A percentile compares a stretch with the other conserved stretches of the same genome.
phyloP scores from a whole-genome alignment of 1,140 invertebrate species.

The Drosophila virilis region DNA sequence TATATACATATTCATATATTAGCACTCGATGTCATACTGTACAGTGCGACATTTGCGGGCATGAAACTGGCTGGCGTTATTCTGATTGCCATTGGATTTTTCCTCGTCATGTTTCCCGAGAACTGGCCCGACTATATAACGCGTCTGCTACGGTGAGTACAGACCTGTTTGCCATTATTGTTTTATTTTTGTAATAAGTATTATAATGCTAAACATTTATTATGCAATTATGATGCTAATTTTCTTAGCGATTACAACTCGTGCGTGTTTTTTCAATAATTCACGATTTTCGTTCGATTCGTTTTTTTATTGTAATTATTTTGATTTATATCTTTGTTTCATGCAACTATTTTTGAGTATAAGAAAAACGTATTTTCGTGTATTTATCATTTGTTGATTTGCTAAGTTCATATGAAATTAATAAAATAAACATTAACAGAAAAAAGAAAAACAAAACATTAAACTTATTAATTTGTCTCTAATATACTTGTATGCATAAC shows the following conservation, averaged over 20 bases:
- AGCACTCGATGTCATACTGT: slow-evolving; percentile 94
- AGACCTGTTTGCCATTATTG: slow-evolving; percentile 5
- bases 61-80: slow-evolving; percentile 98
- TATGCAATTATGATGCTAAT: slow-evolving; percentile 72
- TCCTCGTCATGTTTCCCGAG: slow-evolving; percentile 96
- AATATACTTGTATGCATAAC: slow-evolving; percentile 58
- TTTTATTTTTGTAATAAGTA: slow-evolving; percentile 75
- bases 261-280: slow-evolving; percentile 69
- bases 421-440: slow-evolving; percentile 33
- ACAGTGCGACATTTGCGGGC: slow-evolving; percentile 93
- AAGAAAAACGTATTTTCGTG: slow-evolving; percentile 9
- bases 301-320: slow-evolving; percentile 5
- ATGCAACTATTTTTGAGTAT: slow-evolving; percentile 16
- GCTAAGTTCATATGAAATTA: slow-evolving; percentile 15
- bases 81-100: slow-evolving; percentile 95
- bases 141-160: slow-evolving; percentile 91
- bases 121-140: slow-evolving; percentile 98
- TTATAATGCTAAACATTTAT: slow-evolving; percentile 65
- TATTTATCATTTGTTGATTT: slow-evolving; percentile 15
- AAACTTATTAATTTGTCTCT: slow-evolving; percentile 34
- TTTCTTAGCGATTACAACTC: slow-evolving; percentile 65
- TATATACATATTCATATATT: slow-evolving; percentile 29
- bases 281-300: slow-evolving; percentile 31
- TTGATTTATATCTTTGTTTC: slow-evolving; percentile 36
- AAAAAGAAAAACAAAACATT: slow-evolving; percentile 11